Conservation (phyloP, 2,888 invertebrate genomes). For the Conops quadrifasciatus region DNA sequence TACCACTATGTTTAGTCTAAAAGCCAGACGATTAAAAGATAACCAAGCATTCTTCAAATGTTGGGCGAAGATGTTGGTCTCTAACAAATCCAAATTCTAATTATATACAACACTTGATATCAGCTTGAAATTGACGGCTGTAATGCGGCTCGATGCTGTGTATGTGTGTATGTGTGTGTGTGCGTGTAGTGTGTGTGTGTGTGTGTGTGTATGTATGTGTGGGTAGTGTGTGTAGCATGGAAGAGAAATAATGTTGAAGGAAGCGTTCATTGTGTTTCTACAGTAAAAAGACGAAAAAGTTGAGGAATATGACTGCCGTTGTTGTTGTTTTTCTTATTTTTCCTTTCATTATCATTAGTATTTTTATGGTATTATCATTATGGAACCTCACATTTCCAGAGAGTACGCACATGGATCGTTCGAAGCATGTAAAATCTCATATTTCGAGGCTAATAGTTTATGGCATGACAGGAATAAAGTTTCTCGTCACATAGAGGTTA, state of each 20-base stretch:
- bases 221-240: not conserved
- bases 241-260: no score
- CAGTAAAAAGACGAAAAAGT: not conserved
- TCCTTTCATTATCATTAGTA: not conserved
- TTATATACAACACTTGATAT: conserved; percentile 20
- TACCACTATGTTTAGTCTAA: no score
- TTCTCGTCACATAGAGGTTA: not conserved
- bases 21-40: not conserved
- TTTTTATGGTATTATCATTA: conserved; percentile 12
- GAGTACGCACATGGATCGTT: no score
- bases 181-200: not conserved
- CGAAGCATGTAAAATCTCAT: conserved; percentile 20
- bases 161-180: not conserved
- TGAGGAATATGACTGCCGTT: not conserved
- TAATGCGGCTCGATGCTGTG: no score
- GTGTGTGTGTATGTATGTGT: not conserved
- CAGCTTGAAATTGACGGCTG: conserved; percentile 28
- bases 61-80: not conserved
- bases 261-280: not conserved
- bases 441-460: not conserved
- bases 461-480: not conserved
- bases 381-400: no score
- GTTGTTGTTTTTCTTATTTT: conserved; percentile 3
- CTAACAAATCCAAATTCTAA: not conserved
- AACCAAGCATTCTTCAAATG: not conserved